Base-by-base conservation (phyloP, 2,888 invertebrate genomes). In the Himalopsyche tibetana region DNA sequence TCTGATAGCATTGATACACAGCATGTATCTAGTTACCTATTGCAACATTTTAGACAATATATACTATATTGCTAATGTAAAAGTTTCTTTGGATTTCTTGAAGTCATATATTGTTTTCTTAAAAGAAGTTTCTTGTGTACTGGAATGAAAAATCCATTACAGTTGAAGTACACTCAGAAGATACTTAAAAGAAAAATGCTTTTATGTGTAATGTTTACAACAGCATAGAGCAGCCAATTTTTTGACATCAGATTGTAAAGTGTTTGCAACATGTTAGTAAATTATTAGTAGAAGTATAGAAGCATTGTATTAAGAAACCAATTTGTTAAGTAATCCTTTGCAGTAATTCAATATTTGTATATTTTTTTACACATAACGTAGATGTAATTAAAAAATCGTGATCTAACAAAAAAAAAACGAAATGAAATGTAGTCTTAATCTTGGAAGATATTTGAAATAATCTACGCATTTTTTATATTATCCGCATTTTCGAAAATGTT, bases 111-210 rank as follows among this genome's bases (percentile, higher is more conserved):
- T 63, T 63, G 63, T 63, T 63, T 63, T 19, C 63, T n/a, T 63
- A 11, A 63, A 63, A 9, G 63, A 63, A 63, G 63, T 63, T 63
- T 63, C 63, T 63, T 63, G 6, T 63, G 63, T 63, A 63, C 63
- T 19, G 28, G 63, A 63, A 63, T 63, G 63, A 63, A 63, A 63
- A 63, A 63, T 63, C 63, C 63, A 63, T 63, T 63, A 63, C 63
- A 11, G 19, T 63, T 63, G 19, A 63, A 63, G 63, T 63, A 63
- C 63, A 19, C 63, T 63, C 63, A 11, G 19, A 63, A 63, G 63
- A 63, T 19, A 63, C 63, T 63, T 63, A 63, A 51, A 63, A 63
- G 19, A 63, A 63, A 63, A 63, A 63, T 63, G 63, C 63, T 63
- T 63, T 63, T 63, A 63, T 63, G 56, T 56, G 56, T 56, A 56